These are phyloP conservation scores for Zygothrica quintamaculata DNA, from an alignment of 2,888 invertebrate species.

Conservation along the genomic window DNA sequence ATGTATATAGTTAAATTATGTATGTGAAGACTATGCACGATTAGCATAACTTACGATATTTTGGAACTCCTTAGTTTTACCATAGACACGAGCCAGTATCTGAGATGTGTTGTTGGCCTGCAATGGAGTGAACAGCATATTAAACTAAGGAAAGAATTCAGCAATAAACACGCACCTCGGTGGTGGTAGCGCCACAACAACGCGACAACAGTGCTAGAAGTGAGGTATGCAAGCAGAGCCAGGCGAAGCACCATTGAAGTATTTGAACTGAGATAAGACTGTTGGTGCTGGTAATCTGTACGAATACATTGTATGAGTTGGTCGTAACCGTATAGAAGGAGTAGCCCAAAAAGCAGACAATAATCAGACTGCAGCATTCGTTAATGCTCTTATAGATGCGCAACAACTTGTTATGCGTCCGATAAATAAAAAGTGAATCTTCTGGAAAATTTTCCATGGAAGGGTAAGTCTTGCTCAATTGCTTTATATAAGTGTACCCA, in stretches of 20 bases:
- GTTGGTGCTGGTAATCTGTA: slow-evolving; percentile 79
- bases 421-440: slow-evolving; percentile 80
- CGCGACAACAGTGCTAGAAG: slow-evolving; percentile 74
- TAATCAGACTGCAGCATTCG: slow-evolving; percentile 79
- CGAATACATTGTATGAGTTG: slow-evolving; percentile 82
- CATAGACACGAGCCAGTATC: slow-evolving; percentile 82
- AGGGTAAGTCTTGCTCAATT: slow-evolving; percentile 27
- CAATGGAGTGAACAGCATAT: slow-evolving; percentile 23
- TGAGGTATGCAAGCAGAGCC: slow-evolving; percentile 71
- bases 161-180: slow-evolving; percentile 67
- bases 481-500: slow-evolving; percentile 74
- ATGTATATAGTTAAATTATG: background rate
- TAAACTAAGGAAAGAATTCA: background rate
- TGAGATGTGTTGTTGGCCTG: slow-evolving; percentile 83
- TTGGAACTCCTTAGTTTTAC: slow-evolving; percentile 80
- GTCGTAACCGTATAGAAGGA: slow-evolving; percentile 83
- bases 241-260: slow-evolving; percentile 75
- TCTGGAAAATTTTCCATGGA: slow-evolving; percentile 75
- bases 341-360: slow-evolving; percentile 82
- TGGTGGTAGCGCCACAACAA: slow-evolving; percentile 77
- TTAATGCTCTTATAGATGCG: slow-evolving; percentile 80
- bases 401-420: slow-evolving; percentile 80
- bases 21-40: background rate
- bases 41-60: slow-evolving; percentile 75
- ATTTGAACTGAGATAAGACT: slow-evolving; percentile 64